A percentile compares a stretch with the other conserved stretches of the same genome.
phyloP scores from a whole-genome alignment of 2,888 invertebrate genomes.

The Watsonalla binaria region DNA sequence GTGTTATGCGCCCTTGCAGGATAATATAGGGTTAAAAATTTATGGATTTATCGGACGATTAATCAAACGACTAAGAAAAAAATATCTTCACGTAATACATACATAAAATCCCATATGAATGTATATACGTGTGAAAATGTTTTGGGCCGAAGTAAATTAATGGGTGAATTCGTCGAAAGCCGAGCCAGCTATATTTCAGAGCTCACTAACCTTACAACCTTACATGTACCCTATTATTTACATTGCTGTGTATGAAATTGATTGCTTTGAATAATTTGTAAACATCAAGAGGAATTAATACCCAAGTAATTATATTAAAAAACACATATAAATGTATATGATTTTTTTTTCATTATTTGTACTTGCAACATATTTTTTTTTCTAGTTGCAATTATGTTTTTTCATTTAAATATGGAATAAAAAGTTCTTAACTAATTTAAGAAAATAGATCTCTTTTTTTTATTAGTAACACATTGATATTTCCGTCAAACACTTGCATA shows the following conservation, averaged over 20 bases:
- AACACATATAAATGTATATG: not conserved
- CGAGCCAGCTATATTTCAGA: constrained; percentile 27
- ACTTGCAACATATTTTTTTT: no score
- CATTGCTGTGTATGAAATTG: not conserved
- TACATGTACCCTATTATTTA: constrained; percentile 25
- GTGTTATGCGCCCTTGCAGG: not conserved
- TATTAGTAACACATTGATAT: not conserved
- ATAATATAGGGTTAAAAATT: constrained; percentile 4
- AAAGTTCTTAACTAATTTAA: no score
- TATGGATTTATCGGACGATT: not conserved
- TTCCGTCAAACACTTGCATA: no score
- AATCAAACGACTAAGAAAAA: not conserved
- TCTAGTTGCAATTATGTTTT: no score
- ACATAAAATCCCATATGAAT: constrained; percentile 8
- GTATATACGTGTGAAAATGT: constrained; percentile 18
- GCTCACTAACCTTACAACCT: constrained; percentile 37
- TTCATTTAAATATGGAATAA: no score
- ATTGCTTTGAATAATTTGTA: no score
- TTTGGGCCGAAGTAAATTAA: constrained; percentile 27
- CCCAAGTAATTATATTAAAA: not conserved
- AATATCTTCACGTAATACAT: no score
- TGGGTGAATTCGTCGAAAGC: constrained; percentile 33
- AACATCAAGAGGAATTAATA: not conserved
- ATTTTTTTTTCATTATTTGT: no score
- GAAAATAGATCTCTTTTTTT: not conserved